Evolutionary conservation across 2,888 invertebrate species (phyloP).

Genomic region (Xiphydria camelus): DNA sequence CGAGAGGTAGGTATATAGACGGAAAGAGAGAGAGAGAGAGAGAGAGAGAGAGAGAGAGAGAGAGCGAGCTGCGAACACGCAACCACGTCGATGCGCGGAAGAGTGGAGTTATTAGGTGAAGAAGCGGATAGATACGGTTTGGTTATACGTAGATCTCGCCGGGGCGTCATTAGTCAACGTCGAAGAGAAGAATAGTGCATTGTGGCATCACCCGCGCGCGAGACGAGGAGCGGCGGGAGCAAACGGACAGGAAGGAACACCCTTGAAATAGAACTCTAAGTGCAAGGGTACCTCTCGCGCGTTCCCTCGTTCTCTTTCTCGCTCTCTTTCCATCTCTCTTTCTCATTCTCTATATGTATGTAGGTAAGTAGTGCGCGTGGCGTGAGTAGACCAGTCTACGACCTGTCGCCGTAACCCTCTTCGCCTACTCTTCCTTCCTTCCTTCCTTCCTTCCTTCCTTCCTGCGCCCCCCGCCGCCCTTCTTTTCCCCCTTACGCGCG

Average conservation of each 20-base stretch:
- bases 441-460: too few species aligned
- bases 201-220: slow-evolving; percentile 29
- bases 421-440: too few species aligned
- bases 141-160: slow-evolving; percentile 22
- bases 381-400: too few species aligned
- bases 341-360: slow-evolving; percentile 6
- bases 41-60: background rate
- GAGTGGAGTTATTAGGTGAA: slow-evolving; percentile 8
- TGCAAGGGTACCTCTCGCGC: slow-evolving; percentile 24
- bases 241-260: slow-evolving; percentile 34
- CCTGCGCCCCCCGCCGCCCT: too few species aligned
- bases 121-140: slow-evolving; percentile 16
- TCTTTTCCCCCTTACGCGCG: too few species aligned
- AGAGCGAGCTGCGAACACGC: background rate
- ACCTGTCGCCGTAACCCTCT: too few species aligned
- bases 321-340: slow-evolving; percentile 7
- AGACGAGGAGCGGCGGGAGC: slow-evolving; percentile 23
- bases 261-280: slow-evolving; percentile 39
- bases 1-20: background rate
- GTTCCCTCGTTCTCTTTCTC: background rate
- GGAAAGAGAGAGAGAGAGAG: background rate
- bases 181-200: slow-evolving; percentile 44
- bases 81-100: too few species aligned
- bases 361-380: slow-evolving; percentile 1
- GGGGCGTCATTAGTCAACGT: slow-evolving; percentile 46